Conservation (phyloP, 2,797 vertebrate genomes). For the Cossypha heuglini region DNA sequence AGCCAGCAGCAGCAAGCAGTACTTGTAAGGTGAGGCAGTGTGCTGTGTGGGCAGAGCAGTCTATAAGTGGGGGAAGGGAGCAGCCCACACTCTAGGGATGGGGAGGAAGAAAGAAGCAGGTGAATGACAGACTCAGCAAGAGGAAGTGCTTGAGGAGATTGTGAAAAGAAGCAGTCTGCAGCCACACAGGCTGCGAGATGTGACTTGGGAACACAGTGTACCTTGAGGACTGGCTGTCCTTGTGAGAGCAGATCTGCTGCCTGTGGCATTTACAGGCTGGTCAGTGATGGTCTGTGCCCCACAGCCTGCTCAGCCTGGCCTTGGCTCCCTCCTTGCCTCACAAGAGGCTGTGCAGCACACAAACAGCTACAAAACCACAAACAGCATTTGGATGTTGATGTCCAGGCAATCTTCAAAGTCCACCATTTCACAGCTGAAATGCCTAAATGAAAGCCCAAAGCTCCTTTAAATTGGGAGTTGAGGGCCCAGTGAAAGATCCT, state of each 20-base stretch:
- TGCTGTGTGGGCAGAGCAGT: background rate
- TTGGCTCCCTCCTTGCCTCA: background rate
- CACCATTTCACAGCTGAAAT: background rate
- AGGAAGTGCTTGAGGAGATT: slow-evolving; percentile 13
- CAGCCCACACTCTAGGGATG: background rate
- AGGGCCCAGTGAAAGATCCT: background rate
- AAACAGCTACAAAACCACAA: background rate
- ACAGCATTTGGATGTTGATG: background rate
- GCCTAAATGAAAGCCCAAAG: background rate
- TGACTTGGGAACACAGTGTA: background rate
- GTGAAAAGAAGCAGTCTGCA: background rate
- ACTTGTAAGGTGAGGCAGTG: background rate
- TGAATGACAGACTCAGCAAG: background rate
- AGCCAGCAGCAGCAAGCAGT: background rate
- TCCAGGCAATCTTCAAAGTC: background rate
- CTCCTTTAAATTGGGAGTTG: background rate
- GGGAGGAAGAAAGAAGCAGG: background rate
- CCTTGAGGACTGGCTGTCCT: background rate
- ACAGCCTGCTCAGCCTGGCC: background rate
- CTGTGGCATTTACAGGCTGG: background rate
- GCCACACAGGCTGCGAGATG: background rate
- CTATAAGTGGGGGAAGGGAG: background rate
- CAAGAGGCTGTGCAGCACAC: background rate
- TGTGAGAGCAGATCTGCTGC: background rate
- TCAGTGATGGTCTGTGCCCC: background rate